Base-by-base conservation (phyloP, 2,113 vertebrate species). In the Pomatostomus ruficeps region DNA sequence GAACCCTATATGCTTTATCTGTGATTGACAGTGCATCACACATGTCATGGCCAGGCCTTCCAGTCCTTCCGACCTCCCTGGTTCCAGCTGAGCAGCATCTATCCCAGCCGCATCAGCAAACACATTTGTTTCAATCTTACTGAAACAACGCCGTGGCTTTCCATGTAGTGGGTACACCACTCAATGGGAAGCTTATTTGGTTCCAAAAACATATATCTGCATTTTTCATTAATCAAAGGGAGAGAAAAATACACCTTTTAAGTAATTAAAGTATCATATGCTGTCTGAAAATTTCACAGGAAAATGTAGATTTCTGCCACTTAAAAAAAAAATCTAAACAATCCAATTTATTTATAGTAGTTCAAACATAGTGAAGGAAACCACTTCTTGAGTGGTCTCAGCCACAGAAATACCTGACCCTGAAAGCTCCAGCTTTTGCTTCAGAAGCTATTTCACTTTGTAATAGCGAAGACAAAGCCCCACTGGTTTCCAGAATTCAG, bases 1-100 rank as follows among this genome's bases (percentile, higher is more conserved):
- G 12, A 77, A 31, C 54, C 18, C 6, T 6, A 9, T 0, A 59
- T 21, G 25, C 24, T 51, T 1, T 9, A 12, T 14, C 57, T 89
- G 55, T 24, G 65, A 62, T 3, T 68, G 29, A 10, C 33, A 58
- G 65, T 6, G 26, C 21, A 13, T 33, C 54, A 10, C 20, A 7
- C 3, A 1, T 5, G 1, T 0, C 38, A n/a, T 6, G 31, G 22
- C 28, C 78, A 71, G 54, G 8, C 24, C 48, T 61, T 49, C n/a
- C 35, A 35, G 51, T 9, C 77, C 36, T 57, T 4, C 42, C 17
- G 6, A 35, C 20, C 35, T 43, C 18, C 65, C 62, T 31, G 12
- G 11, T 28, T 38, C 55, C 3, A 9, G 28, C 49, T 67, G 58
- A 85, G 76, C 79, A 88, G 42, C 63, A 42, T 9, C 83, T 22